Evolutionary conservation across 2,888 invertebrate species (phyloP).

Genomic region (Fragum whitleyi): DNA sequence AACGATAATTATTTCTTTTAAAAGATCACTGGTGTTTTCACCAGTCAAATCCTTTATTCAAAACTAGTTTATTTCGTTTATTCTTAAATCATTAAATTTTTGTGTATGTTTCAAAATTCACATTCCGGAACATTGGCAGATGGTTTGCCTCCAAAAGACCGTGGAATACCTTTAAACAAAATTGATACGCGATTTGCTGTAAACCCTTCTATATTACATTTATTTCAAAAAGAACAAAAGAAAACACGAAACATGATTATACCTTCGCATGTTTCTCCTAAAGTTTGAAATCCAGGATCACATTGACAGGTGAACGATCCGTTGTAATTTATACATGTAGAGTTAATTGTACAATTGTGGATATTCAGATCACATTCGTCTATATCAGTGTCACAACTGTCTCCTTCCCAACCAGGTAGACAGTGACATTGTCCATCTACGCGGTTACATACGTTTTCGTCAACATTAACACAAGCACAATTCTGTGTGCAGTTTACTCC

Average conservation of each 20-base stretch:
- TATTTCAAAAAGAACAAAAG: neutral
- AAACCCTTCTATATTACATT: too few relatives aligned
- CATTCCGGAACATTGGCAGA: too few relatives aligned
- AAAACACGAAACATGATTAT: too few relatives aligned
- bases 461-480: neutral
- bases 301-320: neutral
- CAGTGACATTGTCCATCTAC: neutral
- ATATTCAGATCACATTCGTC: constrained; percentile 45
- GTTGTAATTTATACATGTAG: neutral
- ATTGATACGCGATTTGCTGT: too few relatives aligned
- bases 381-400: constrained; percentile 46
- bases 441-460: neutral
- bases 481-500: constrained; percentile 5
- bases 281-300: neutral
- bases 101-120: too few relatives aligned
- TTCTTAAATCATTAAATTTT: too few relatives aligned
- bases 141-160: neutral
- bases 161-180: too few relatives aligned
- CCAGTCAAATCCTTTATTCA: too few relatives aligned
- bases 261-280: neutral
- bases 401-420: neutral
- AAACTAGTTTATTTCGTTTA: too few relatives aligned
- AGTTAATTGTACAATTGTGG: neutral
- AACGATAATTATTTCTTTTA: too few relatives aligned
- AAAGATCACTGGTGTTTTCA: too few relatives aligned